phyloP scores from a whole-genome alignment of 1,140 invertebrate genomes.

The Cylas formicarius region DNA sequence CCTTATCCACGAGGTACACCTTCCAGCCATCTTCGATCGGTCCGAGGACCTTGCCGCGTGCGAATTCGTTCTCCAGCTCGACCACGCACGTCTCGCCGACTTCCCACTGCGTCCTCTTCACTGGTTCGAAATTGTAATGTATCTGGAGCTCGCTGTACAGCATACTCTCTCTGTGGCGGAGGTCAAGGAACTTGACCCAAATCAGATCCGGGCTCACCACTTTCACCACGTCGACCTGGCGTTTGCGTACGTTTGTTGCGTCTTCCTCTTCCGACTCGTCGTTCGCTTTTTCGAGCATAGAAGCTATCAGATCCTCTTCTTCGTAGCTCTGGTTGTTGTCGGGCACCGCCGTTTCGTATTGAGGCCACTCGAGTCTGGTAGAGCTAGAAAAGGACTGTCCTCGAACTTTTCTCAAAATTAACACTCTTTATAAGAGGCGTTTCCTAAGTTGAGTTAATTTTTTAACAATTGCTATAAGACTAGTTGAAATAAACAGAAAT shows the following conservation, averaged over 20 bases:
- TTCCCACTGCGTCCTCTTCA: constrained; percentile 18
- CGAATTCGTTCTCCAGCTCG: constrained; percentile 6
- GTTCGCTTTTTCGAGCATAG: constrained; percentile 16
- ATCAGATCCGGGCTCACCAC: constrained; percentile 22
- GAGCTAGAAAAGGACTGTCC: constrained; percentile 23
- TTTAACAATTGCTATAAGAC: too few relatives aligned
- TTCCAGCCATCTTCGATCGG: constrained; percentile 5
- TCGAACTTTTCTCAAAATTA: too few relatives aligned
- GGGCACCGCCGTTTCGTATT: constrained; percentile 2
- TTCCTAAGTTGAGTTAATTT: too few relatives aligned
- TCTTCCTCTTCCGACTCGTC: constrained; percentile 16
- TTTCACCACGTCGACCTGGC: constrained; percentile 18
- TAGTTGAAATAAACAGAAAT: too few relatives aligned
- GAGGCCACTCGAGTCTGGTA: constrained; percentile 23
- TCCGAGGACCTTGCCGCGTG: constrained; percentile 17
- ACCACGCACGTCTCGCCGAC: constrained; percentile 19
- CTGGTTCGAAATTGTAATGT: constrained; percentile 15
- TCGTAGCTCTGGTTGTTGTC: not conserved
- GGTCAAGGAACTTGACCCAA: constrained; percentile 22
- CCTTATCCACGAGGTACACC: constrained; percentile 22
- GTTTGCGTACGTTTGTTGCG: constrained; percentile 10
- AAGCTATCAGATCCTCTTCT: constrained; percentile 17
- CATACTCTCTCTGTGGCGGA: constrained; percentile 16
- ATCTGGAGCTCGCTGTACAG: constrained; percentile 26
- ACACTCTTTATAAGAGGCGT: too few relatives aligned